These are phyloP conservation scores for Bombus balteatus DNA, from an alignment of 1,140 invertebrate species.

Conservation along the genomic window DNA sequence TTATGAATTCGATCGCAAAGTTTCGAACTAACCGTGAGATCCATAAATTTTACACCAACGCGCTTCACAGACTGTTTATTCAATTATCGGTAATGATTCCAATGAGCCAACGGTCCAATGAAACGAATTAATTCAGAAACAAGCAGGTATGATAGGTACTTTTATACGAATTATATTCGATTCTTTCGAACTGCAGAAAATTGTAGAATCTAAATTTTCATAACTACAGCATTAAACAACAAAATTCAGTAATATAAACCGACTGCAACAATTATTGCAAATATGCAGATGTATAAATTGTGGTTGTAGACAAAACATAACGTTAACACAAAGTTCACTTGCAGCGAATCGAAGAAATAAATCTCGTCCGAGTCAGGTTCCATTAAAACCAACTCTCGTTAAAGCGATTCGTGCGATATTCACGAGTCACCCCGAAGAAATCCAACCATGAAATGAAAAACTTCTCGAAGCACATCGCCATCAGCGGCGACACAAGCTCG, in stretches of 20 bases:
- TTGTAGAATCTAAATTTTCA: too few relatives aligned
- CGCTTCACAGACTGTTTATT: background rate
- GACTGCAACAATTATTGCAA: background rate
- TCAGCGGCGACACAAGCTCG: background rate
- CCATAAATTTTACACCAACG: background rate
- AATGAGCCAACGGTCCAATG: background rate
- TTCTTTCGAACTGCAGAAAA: too few relatives aligned
- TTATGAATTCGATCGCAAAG: background rate
- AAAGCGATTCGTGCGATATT: background rate
- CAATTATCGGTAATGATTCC: background rate
- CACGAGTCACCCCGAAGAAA: background rate
- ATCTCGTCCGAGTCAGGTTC: background rate
- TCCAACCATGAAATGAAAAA: background rate
- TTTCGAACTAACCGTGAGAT: background rate
- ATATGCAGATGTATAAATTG: background rate
- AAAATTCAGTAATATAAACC: background rate
- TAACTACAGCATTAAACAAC: too few relatives aligned
- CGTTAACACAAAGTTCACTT: background rate
- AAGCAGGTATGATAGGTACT: background rate
- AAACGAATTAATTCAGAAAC: background rate
- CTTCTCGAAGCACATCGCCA: background rate
- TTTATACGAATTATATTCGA: background rate
- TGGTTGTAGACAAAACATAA: background rate
- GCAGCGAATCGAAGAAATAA: background rate
- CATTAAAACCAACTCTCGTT: background rate